phyloP scores from a whole-genome alignment of 1,140 invertebrate genomes.

The Propsilocerus akamusi region DNA sequence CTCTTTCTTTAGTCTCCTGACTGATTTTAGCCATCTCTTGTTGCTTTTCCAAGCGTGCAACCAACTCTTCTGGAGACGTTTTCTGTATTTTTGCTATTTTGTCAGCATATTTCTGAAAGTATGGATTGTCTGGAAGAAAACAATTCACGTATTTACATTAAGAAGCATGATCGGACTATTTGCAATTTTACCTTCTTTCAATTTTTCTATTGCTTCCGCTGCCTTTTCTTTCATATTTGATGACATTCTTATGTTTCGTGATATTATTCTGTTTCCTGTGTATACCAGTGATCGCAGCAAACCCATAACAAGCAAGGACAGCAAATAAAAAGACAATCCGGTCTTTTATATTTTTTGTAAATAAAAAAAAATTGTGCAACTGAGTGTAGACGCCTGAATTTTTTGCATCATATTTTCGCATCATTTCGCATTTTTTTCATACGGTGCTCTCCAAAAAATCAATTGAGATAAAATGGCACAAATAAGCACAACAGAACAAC shows the following conservation, averaged over 20 bases:
- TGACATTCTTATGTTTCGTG: conserved; percentile 14
- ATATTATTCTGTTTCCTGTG: background rate
- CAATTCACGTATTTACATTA: background rate
- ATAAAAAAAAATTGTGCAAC: too few species aligned
- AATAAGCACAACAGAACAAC: conserved; percentile 32
- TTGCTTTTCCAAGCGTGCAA: conserved; percentile 39
- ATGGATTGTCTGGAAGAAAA: conserved; percentile 38
- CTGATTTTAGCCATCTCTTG: conserved; percentile 26
- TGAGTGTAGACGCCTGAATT: too few species aligned
- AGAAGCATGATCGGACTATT: background rate
- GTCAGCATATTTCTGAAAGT: conserved; percentile 60
- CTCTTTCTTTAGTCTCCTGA: conserved; percentile 10
- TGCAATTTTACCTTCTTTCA: conserved; percentile 12
- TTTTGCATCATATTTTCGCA: too few species aligned
- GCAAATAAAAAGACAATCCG: too few species aligned
- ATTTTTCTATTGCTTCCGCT: conserved; percentile 18
- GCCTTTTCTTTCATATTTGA: conserved; percentile 12
- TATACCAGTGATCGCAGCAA: background rate
- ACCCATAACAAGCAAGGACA: too few species aligned
- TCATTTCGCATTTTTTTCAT: too few species aligned
- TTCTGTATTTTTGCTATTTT: conserved; percentile 58
- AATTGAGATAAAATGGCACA: conserved; percentile 29
- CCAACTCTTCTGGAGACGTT: conserved; percentile 53
- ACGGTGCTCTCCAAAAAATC: too few species aligned
- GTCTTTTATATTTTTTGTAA: too few species aligned